Percentiles rank a stretch among this genome's conserved stretches.
Conservation (phyloP, 2,888 invertebrate genomes). For the Luperina nickerlii region DNA sequence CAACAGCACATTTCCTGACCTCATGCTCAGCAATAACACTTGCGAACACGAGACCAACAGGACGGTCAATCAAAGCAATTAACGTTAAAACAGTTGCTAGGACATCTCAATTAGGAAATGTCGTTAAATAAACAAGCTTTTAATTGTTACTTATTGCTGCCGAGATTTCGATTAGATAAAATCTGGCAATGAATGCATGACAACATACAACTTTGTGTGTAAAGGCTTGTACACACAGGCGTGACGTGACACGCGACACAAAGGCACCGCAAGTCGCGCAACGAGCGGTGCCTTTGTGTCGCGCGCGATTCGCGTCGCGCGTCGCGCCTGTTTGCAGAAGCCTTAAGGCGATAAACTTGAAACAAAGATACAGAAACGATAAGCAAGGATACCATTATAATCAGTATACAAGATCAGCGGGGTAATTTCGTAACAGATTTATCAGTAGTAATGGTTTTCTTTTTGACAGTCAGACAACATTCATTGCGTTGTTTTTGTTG, state of each 20-base stretch:
- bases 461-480: no score
- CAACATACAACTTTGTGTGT: no score
- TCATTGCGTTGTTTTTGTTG: no score
- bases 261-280: no score
- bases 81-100: slow-evolving; percentile 24
- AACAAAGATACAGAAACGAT: background rate
- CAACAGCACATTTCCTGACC: background rate
- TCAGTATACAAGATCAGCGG: no score
- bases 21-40: background rate
- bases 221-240: no score
- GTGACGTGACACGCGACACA: no score
- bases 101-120: slow-evolving; percentile 39
- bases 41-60: background rate
- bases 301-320: no score
- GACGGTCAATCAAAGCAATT: slow-evolving; percentile 13
- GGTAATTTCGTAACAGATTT: no score
- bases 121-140: slow-evolving; percentile 11
- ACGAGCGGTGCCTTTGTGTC: no score
- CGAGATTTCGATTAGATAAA: slow-evolving; percentile 49
- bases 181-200: slow-evolving; percentile 28
- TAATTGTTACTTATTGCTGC: slow-evolving; percentile 42
- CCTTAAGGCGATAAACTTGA: background rate
- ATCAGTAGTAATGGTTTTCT: no score
- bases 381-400: background rate
- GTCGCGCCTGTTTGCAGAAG: no score